phyloP scores from a whole-genome alignment of 2,113 vertebrate species.

The Gnathonemus echidnorhynchus region DNA sequence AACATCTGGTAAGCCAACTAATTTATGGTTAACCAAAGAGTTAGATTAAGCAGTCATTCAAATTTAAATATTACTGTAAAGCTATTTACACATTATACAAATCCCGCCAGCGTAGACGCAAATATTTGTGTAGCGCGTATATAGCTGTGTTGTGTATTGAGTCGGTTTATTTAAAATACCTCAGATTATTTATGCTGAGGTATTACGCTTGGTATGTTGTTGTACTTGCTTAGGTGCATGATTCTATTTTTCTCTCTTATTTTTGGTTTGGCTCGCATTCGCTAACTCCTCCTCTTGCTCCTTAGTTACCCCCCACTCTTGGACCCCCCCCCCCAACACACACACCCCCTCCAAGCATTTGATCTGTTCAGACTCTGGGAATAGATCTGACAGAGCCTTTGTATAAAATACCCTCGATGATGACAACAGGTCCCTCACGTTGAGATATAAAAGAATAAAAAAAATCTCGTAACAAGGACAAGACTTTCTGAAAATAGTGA shows the following conservation, averaged over 20 bases:
- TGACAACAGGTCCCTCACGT: slow-evolving; percentile 58
- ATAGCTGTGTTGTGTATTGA: neutral
- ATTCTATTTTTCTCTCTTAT: neutral
- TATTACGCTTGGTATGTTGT: neutral
- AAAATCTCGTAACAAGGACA: slow-evolving; percentile 21
- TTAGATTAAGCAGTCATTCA: neutral
- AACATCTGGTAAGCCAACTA: neutral
- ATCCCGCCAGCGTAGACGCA: neutral
- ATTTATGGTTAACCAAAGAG: neutral
- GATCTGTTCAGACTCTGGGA: slow-evolving; percentile 50
- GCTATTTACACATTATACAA: neutral
- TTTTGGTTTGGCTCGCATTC: slow-evolving; percentile 12
- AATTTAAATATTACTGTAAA: neutral
- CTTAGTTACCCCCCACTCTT: slow-evolving; percentile 43
- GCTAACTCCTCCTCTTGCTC: slow-evolving; percentile 23
- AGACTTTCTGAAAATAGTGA: neutral
- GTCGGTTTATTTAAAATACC: neutral
- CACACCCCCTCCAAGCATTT: slow-evolving; percentile 19
- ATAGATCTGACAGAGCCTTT: slow-evolving; percentile 31
- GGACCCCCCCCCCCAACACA: slow-evolving; percentile 43
- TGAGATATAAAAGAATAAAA: slow-evolving; percentile 25
- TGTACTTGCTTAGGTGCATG: neutral
- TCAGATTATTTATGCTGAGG: neutral
- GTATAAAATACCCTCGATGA: slow-evolving; percentile 56
- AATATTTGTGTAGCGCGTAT: neutral